Conservation (phyloP, 1,140 invertebrate genomes). For the Drosophila oshimai region DNA sequence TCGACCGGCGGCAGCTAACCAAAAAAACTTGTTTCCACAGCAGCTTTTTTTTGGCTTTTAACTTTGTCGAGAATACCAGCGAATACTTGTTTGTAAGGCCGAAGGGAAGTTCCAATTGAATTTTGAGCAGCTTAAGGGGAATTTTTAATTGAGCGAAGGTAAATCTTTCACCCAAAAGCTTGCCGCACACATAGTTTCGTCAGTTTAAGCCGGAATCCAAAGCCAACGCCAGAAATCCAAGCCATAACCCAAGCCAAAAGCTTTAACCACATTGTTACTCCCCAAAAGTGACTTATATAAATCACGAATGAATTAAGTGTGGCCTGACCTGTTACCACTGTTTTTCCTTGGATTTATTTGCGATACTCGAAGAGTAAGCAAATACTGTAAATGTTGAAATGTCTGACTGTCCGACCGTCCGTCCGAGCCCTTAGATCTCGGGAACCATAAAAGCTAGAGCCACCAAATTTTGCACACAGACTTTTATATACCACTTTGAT, state of each 20-base stretch:
- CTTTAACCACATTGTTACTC: conserved; percentile 71
- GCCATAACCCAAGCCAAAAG: conserved; percentile 30
- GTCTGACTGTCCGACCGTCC: no score
- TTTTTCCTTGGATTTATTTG: conserved; percentile 21
- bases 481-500: no score
- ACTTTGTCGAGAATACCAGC: conserved; percentile 56
- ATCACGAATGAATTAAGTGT: conserved; percentile 81
- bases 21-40: no score
- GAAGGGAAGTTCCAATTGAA: conserved; percentile 66
- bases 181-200: conserved; percentile 72
- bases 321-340: conserved; percentile 50
- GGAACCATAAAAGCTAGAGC: no score
- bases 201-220: conserved; percentile 28
- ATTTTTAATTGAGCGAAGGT: conserved; percentile 73
- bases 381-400: no score
- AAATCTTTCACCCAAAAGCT: conserved; percentile 53
- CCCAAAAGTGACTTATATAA: conserved; percentile 72
- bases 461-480: no score
- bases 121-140: conserved; percentile 72
- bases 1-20: no score
- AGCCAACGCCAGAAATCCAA: conserved; percentile 12
- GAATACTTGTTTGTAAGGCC: no score
- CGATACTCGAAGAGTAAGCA: no score
- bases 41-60: conserved; percentile 60
- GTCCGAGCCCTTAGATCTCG: no score